phyloP scores from a whole-genome alignment of 2,113 vertebrate species.

The Grus americana region DNA sequence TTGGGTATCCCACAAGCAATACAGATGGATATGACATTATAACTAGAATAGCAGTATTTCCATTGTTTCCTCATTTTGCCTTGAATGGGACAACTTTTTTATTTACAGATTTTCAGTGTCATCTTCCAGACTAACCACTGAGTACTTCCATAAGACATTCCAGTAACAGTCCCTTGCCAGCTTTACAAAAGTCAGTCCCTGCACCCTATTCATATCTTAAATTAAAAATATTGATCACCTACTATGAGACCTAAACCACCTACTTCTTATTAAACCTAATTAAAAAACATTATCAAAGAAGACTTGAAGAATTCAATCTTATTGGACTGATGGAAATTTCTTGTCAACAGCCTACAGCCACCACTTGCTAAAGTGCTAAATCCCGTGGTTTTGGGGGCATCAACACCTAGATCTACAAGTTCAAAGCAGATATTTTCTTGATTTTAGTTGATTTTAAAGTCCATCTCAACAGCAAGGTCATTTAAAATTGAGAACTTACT shows the following conservation, averaged over 20 bases:
- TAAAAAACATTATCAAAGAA: background rate
- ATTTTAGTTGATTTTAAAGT: background rate
- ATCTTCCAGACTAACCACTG: background rate
- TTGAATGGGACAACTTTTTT: background rate
- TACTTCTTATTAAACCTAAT: background rate
- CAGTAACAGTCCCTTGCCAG: background rate
- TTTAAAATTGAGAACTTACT: background rate
- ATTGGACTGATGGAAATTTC: background rate
- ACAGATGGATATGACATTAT: background rate
- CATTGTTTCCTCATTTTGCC: background rate
- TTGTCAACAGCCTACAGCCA: background rate
- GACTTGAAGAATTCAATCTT: background rate
- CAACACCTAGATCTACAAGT: background rate
- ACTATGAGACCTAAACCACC: background rate
- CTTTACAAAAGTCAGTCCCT: background rate
- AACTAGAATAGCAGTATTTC: background rate
- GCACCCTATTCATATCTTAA: background rate
- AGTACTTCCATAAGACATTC: background rate
- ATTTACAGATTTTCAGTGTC: background rate
- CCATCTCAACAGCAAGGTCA: background rate
- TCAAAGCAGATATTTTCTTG: background rate
- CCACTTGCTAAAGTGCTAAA: background rate
- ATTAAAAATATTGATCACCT: constrained; percentile 21
- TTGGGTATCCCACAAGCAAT: background rate
- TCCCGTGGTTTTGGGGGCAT: background rate